phyloP scores from a whole-genome alignment of 2,888 invertebrate genomes.

The Tenthredo distinguenda region DNA sequence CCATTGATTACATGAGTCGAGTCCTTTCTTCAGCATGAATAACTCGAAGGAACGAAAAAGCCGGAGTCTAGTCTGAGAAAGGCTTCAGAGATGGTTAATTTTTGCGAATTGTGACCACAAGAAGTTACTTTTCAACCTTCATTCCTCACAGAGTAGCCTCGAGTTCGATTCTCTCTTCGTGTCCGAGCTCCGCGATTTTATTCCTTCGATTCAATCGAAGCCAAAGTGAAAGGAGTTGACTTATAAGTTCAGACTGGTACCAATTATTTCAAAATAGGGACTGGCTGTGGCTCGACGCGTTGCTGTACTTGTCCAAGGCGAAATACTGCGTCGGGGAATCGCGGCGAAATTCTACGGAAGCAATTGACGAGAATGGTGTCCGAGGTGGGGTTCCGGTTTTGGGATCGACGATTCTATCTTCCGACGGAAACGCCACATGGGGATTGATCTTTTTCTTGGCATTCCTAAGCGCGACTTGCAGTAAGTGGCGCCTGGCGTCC shows the following conservation, averaged over 20 bases:
- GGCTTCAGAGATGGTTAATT: background rate
- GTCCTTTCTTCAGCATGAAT: background rate
- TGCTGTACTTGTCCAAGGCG: background rate
- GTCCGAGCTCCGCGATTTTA: background rate
- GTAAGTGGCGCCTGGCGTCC: conserved; percentile 76
- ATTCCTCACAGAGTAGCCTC: background rate
- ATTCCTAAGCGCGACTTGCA: conserved; percentile 76
- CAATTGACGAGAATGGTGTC: background rate
- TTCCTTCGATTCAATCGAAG: background rate
- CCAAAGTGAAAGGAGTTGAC: conserved; percentile 2
- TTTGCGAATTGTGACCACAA: background rate
- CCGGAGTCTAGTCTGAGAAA: background rate
- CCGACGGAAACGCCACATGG: conserved; percentile 66
- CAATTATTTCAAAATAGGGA: conserved; percentile 26
- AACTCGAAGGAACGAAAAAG: background rate
- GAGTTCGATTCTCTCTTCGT: background rate
- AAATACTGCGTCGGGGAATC: conserved; percentile 24
- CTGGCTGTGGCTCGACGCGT: background rate
- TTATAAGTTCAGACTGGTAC: background rate
- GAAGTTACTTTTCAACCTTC: background rate
- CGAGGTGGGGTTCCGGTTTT: background rate
- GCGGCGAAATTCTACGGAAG: conserved; percentile 7
- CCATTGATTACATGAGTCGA: background rate
- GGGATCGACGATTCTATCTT: background rate
- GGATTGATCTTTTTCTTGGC: conserved; percentile 82